phyloP scores from a whole-genome alignment of 2,797 vertebrate genomes.

The Squalus acanthias region DNA sequence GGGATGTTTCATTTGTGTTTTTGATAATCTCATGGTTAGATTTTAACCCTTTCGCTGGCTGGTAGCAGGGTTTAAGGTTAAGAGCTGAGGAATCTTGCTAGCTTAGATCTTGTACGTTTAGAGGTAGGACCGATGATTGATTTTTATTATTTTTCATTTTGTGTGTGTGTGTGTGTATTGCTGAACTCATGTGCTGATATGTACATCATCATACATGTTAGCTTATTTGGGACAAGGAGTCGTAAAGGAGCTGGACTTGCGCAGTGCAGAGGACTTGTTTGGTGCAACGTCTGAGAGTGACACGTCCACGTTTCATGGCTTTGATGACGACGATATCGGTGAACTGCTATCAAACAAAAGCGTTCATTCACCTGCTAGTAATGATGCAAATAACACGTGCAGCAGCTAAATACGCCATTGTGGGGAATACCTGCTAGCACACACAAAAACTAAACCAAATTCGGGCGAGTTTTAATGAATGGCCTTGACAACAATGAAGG shows the following conservation, averaged over 20 bases:
- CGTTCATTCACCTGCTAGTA: slow-evolving; percentile 44
- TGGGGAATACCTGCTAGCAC: slow-evolving; percentile 18
- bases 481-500: slow-evolving; percentile 18
- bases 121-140: slow-evolving; percentile 38
- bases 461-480: slow-evolving; percentile 29
- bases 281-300: slow-evolving; percentile 96
- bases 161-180: slow-evolving; percentile 52
- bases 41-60: slow-evolving; percentile 37
- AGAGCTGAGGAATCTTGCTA: slow-evolving; percentile 37
- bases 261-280: slow-evolving; percentile 91
- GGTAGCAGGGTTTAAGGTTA: neutral
- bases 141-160: slow-evolving; percentile 33
- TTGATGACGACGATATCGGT: slow-evolving; percentile 92
- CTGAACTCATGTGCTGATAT: slow-evolving; percentile 78
- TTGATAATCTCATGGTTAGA: neutral
- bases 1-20: neutral
- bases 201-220: slow-evolving; percentile 72
- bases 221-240: slow-evolving; percentile 78
- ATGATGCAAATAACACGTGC: slow-evolving; percentile 14
- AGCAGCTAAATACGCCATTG: neutral
- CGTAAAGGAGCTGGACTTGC: slow-evolving; percentile 77
- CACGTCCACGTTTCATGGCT: slow-evolving; percentile 96
- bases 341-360: slow-evolving; percentile 76
- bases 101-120: slow-evolving; percentile 26
- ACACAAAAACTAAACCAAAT: neutral